Conservation (phyloP, 2,113 vertebrate species). For the Rhinopomastus cyanomelas region DNA sequence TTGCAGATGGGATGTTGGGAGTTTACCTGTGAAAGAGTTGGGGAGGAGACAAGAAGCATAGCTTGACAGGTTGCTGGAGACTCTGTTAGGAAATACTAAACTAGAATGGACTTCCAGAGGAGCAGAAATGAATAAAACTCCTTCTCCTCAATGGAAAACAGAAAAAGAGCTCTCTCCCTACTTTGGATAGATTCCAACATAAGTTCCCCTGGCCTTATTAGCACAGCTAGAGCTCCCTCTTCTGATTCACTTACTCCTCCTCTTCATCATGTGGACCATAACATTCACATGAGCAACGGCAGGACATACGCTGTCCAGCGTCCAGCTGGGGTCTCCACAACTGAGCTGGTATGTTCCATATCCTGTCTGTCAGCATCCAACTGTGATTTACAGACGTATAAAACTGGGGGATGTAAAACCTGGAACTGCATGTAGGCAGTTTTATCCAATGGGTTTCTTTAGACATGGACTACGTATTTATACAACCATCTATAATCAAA, state of each 20-base stretch:
- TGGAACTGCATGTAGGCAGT: background rate
- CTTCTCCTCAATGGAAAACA: background rate
- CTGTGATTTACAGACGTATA: background rate
- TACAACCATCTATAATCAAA: background rate
- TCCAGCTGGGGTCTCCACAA: background rate
- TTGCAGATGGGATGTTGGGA: background rate
- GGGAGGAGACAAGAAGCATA: background rate
- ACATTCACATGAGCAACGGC: background rate
- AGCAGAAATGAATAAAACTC: background rate
- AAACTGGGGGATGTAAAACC: background rate
- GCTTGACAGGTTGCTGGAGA: background rate
- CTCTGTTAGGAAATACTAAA: background rate
- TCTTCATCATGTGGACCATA: background rate
- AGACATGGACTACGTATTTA: background rate
- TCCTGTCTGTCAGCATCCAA: background rate
- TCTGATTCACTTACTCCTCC: constrained; percentile 6
- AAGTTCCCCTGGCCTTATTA: background rate
- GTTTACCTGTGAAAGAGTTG: background rate
- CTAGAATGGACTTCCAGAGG: background rate
- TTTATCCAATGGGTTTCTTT: background rate
- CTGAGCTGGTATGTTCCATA: background rate
- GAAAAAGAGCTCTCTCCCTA: background rate
- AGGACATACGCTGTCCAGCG: rapidly evolving
- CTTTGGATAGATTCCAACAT: background rate
- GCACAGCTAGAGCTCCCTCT: constrained; percentile 41